A percentile compares a stretch with the other conserved stretches of the same genome.
Evolutionary conservation across 1,140 invertebrate species (phyloP).

Genomic region (Platorchestia sp.): DNA sequence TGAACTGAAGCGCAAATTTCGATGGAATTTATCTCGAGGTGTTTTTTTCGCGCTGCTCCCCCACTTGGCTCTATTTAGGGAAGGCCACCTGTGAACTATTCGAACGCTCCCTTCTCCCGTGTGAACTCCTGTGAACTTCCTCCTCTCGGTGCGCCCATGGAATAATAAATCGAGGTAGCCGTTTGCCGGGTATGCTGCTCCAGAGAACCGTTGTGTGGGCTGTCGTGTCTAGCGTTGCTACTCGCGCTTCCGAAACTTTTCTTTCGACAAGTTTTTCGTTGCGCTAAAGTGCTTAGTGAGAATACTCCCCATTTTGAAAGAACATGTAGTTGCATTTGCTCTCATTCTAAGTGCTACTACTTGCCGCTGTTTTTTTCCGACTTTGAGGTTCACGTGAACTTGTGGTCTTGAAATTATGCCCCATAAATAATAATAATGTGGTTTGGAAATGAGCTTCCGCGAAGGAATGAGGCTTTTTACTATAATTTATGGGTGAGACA

Average conservation of each 20-base stretch:
- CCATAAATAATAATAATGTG: conserved; percentile 10
- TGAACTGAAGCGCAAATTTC: not conserved
- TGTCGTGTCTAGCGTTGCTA: not conserved
- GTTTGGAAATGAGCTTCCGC: not conserved
- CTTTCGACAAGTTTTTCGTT: conserved; percentile 24
- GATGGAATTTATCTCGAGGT: not conserved
- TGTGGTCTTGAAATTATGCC: conserved; percentile 7
- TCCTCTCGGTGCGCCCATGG: not conserved
- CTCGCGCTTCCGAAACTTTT: not conserved
- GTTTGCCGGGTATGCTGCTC: conserved; percentile 12
- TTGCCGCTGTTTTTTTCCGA: not conserved
- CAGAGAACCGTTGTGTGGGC: conserved; percentile 11
- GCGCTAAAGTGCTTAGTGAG: conserved; percentile 1
- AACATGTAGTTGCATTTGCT: not conserved
- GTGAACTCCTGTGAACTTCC: conserved; percentile 37
- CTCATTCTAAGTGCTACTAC: not conserved
- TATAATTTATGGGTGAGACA: not conserved
- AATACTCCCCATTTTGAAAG: conserved; percentile 10
- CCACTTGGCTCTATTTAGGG: conserved; percentile 24
- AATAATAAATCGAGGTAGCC: conserved; percentile 51
- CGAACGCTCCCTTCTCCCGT: not conserved
- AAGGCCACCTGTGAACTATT: not conserved
- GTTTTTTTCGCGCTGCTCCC: not conserved
- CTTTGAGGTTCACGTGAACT: not conserved
- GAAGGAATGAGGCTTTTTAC: not conserved